A percentile compares a stretch with the other conserved stretches of the same genome.
Evolutionary conservation across 2,888 invertebrate species (phyloP).

Genomic region (Ypsolopha sequella): DNA sequence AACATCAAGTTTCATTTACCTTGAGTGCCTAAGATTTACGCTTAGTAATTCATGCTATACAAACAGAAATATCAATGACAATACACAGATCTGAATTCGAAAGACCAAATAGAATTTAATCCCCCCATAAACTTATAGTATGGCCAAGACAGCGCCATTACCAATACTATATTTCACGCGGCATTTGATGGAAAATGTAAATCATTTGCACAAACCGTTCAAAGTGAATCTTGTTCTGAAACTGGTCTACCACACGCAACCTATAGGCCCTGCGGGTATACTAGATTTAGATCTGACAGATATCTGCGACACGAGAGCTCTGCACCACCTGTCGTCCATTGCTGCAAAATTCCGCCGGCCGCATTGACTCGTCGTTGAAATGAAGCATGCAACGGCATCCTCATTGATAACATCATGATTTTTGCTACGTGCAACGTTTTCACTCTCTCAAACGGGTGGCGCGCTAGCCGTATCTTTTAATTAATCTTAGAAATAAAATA

Average conservation of each 20-base stretch:
- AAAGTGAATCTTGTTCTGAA: slow-evolving; percentile 44
- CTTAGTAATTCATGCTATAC: too few species aligned
- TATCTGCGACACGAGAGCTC: not conserved
- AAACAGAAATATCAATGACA: too few species aligned
- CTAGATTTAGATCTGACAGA: slow-evolving; percentile 18
- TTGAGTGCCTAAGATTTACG: not conserved
- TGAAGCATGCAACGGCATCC: not conserved
- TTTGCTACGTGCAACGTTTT: slow-evolving; percentile 26
- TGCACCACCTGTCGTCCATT: not conserved
- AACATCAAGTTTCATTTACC: too few species aligned
- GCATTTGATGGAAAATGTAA: slow-evolving; percentile 52
- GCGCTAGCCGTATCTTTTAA: slow-evolving; percentile 55
- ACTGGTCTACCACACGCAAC: slow-evolving; percentile 61
- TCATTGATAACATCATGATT: not conserved
- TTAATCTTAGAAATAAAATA: slow-evolving; percentile 63
- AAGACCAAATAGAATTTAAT: too few species aligned
- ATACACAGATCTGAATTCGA: not conserved
- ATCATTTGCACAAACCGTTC: slow-evolving; percentile 55
- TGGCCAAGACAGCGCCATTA: slow-evolving; percentile 5
- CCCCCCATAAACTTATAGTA: not conserved
- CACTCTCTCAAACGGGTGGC: slow-evolving; percentile 39
- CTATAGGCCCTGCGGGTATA: slow-evolving; percentile 43
- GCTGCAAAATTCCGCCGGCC: not conserved
- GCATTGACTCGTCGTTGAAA: not conserved
- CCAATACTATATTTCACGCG: slow-evolving; percentile 2